Evolutionary conservation across 2,888 invertebrate species (phyloP), one percentile per base, ranked within the genome.

Genomic region (Argyresthia albistria): DNA sequence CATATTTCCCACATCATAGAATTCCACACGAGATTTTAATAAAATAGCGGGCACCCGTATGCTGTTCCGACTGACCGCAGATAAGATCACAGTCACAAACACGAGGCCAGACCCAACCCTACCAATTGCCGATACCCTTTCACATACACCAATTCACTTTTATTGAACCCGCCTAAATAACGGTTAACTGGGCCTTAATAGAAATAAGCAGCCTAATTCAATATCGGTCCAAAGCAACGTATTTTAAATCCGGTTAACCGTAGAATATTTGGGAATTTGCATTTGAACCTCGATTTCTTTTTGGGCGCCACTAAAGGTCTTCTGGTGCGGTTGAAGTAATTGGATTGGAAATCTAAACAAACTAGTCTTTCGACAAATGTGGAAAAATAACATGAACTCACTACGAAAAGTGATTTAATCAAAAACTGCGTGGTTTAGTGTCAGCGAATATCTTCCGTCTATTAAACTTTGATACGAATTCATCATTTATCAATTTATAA

Each of bases 71-170:
- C 65, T 67, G 65, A 64, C 75, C 75, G 61, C 75, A 76, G 86
- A 87, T 86, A 84, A 81, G 71, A 87, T 82, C 82, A 73, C 72
- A 73, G 72, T 74, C 76, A 70, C 72, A 79, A 80, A 79, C 77
- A 75, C 69, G 69, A 10, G 25, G 11, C 12, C 11, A n/a, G 25
- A 43, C 43, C 43, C 15, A 42, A 15, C 50, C 42, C 42, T 16
- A 50, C 43, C 43, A 50, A 50, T 50, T 35, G 43, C 43, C 16
- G 16, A 50, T 50, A 81, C 82, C 83, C 82, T 82, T 82, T 79
- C 68, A 52, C 39, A 73, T 72, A 69, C 61, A 65, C 65, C 60
- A 53, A 55, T 55, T 61, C 64, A 64, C 65, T 59, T 66, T 69
- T 69, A 71, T 70, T 69, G 64, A 65, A 65, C 65, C 59, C 66